Conservation (phyloP, 2,888 invertebrate genomes). For the Nomada goodeniana region DNA sequence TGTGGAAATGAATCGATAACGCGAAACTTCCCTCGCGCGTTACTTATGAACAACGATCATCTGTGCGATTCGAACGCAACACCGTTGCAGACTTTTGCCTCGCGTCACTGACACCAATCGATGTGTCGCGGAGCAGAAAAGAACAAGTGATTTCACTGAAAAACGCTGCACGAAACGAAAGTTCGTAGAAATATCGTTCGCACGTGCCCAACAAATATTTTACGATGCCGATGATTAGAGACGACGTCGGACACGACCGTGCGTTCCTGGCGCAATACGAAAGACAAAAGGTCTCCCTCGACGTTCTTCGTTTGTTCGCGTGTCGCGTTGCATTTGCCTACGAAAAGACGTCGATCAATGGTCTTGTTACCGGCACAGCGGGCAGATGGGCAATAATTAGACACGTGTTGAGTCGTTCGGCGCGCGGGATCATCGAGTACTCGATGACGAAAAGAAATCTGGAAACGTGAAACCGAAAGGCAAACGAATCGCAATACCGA, state of each 20-base stretch:
- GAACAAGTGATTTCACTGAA: slow-evolving; percentile 27
- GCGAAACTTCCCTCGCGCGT: too few relatives aligned
- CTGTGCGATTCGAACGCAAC: too few relatives aligned
- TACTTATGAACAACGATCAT: too few relatives aligned
- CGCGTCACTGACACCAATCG: too few relatives aligned
- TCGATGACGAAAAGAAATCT: slow-evolving; percentile 59
- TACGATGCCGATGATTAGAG: slow-evolving; percentile 34
- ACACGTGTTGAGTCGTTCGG: slow-evolving; percentile 2
- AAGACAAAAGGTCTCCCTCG: too few relatives aligned
- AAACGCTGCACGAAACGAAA: slow-evolving; percentile 3
- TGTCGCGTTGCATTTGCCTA: background rate
- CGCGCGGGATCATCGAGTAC: slow-evolving; percentile 9
- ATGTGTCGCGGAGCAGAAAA: background rate
- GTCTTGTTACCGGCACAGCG: background rate
- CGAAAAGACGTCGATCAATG: background rate
- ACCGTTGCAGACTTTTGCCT: too few relatives aligned
- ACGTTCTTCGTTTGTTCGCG: too few relatives aligned
- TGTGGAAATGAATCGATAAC: too few relatives aligned
- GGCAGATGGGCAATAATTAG: slow-evolving; percentile 23
- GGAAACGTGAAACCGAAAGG: slow-evolving; percentile 72
- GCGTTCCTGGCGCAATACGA: background rate
- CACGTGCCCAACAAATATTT: slow-evolving; percentile 40
- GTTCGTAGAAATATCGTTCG: background rate
- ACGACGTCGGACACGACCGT: slow-evolving; percentile 25
- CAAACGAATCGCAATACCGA: slow-evolving; percentile 67